Evolutionary conservation across 2,113 vertebrate genomes (phyloP).

Genomic region (Vulpes ferrilata): DNA sequence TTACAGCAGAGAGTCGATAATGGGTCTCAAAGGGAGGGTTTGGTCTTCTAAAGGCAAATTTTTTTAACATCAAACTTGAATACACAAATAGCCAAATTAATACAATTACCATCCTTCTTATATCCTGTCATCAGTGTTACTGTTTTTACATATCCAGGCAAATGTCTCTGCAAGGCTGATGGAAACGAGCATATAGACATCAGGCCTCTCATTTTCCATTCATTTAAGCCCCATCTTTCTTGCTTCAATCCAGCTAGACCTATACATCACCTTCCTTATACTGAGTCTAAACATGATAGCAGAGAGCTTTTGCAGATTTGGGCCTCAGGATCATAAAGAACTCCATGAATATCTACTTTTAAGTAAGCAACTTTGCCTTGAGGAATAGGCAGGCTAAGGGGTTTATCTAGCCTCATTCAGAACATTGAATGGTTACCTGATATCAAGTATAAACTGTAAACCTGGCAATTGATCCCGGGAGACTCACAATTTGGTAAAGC

Average conservation of each 20-base stretch:
- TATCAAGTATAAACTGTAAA: slow-evolving; percentile 21
- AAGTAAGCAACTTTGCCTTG: not conserved
- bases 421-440: not conserved
- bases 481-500: not conserved
- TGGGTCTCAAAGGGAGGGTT: not conserved
- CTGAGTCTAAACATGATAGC: not conserved
- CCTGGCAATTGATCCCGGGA: not conserved
- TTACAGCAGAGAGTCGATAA: not conserved
- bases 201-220: not conserved
- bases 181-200: not conserved
- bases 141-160: not conserved
- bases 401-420: not conserved
- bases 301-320: not conserved
- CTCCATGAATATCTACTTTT: not conserved
- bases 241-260: not conserved
- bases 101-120: not conserved
- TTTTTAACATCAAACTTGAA: not conserved
- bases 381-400: not conserved
- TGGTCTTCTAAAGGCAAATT: not conserved
- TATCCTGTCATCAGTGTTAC: not conserved
- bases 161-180: not conserved
- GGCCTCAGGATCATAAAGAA: not conserved
- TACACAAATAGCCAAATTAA: not conserved
- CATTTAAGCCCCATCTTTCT: not conserved
- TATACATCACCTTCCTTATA: not conserved